Evolutionary conservation across 2,113 vertebrate genomes (phyloP), one percentile per base, ranked within the genome.

Genomic region (Misgurnus anguillicaudatus): DNA sequence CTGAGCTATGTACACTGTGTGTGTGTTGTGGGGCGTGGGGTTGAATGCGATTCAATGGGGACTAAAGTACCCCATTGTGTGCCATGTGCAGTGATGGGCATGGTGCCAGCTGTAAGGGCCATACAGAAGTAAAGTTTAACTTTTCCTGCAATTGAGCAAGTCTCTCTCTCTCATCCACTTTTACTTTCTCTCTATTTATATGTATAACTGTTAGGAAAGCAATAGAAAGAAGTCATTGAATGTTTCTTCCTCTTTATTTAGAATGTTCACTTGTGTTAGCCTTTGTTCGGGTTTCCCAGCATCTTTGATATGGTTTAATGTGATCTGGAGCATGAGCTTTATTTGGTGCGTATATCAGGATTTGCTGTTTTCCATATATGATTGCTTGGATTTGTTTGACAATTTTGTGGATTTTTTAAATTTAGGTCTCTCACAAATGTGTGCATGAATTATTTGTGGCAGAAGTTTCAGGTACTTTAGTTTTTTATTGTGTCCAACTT

Each of bases 81-180:
- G 74, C 67, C 82, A 76, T 87, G 79, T 75, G 78, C 75, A 21
- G 53, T 69, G 66, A 51, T 58, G 14, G 78, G 80, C 75, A 79
- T 14, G 17, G 53, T 39, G 80, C 84, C 84, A 83, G 55, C 41
- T 41, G 16, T 61, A n/a, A 72, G 65, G 69, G 69, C 67, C n/a
- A 61, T 63, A 79, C 66, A 61, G 60, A 79, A 77, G 62, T 69
- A 31, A 62, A 19, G 31, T 65, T 80, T n/a, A n/a, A n/a, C n/a
- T n/a, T n/a, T 82, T 87, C 80, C 84, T 85, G 51, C 41, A 13
- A 79, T 84, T 84, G 51, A 83, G 48, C 47, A 48, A 82, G 17
- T 48, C 11, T 71, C 74, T 61, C 31, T 71, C 21, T 31, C 24
- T 31, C 24, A 31, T 41, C 38, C 71, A 57, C 60, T 72, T n/a